These are phyloP conservation scores for Pararge aegeria DNA, from an alignment of 1,140 invertebrate genomes.

Conservation along the genomic window DNA sequence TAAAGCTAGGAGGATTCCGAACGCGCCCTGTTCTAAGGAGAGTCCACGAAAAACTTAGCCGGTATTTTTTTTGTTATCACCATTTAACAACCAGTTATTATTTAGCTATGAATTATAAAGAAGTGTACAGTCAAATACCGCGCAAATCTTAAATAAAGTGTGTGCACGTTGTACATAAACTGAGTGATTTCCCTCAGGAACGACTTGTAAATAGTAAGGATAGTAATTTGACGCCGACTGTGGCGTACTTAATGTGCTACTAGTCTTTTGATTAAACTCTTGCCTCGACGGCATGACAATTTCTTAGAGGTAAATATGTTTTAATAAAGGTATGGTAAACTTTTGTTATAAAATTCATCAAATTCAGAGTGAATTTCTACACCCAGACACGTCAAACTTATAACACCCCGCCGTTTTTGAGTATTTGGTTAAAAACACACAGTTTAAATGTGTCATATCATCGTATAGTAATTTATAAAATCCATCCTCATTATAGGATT, in stretches of 20 bases:
- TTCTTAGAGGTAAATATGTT: not conserved
- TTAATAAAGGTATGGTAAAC: not conserved
- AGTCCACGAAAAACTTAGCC: too few relatives aligned
- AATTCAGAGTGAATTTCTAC: not conserved
- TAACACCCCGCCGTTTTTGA: too few relatives aligned
- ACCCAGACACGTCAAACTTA: too few relatives aligned
- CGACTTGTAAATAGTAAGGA: conserved; percentile 6
- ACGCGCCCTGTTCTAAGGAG: too few relatives aligned
- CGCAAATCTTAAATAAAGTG: not conserved
- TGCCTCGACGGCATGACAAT: not conserved
- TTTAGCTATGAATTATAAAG: not conserved
- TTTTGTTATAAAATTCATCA: not conserved
- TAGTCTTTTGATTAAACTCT: conserved; percentile 3
- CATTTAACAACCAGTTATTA: too few relatives aligned
- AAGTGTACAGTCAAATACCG: not conserved
- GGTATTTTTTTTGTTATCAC: too few relatives aligned
- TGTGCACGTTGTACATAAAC: not conserved
- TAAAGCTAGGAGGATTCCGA: too few relatives aligned
- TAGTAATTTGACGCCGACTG: conserved; percentile 5
- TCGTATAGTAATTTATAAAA: too few relatives aligned
- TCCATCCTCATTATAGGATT: too few relatives aligned
- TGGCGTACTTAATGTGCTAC: conserved; percentile 4
- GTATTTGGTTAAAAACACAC: too few relatives aligned
- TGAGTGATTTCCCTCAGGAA: not conserved
- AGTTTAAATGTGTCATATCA: too few relatives aligned